These are phyloP conservation scores for Hippopotamyrus pictus DNA, from an alignment of 2,797 vertebrate species.

Conservation along the genomic window DNA sequence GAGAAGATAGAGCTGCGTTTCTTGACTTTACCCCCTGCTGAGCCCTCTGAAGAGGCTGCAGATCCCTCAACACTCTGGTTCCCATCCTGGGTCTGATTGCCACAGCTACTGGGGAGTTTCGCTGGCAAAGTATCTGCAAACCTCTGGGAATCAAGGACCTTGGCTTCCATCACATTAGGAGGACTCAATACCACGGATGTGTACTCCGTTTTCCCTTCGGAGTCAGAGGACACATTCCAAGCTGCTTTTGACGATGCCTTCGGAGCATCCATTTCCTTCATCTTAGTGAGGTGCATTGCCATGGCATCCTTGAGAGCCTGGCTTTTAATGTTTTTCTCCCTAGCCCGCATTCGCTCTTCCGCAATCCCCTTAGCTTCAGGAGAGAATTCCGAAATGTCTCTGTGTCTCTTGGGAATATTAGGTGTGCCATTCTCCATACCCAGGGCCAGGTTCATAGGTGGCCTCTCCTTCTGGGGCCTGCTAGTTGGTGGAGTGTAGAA, in stretches of 20 bases:
- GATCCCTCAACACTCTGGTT: conserved; percentile 71
- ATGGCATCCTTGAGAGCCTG: conserved; percentile 86
- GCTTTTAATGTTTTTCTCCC: conserved; percentile 90
- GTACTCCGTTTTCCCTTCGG: conserved; percentile 55
- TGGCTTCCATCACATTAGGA: conserved; percentile 56
- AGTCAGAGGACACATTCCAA: conserved; percentile 47
- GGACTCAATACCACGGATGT: conserved; percentile 42
- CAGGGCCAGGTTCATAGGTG: conserved; percentile 57
- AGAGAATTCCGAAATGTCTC: conserved; percentile 71
- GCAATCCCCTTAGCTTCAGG: conserved; percentile 87
- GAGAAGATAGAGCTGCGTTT: conserved; percentile 92
- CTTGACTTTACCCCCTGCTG: conserved; percentile 78
- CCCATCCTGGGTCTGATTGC: conserved; percentile 76
- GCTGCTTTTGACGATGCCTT: conserved; percentile 56
- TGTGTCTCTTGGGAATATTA: conserved; percentile 55
- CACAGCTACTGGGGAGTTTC: conserved; percentile 62
- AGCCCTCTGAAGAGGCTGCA: conserved; percentile 80
- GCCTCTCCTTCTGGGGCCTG: conserved; percentile 53
- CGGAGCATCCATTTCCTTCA: conserved; percentile 77
- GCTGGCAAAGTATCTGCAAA: conserved; percentile 59
- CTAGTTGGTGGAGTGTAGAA: conserved; percentile 80
- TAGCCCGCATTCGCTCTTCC: conserved; percentile 83
- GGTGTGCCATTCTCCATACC: conserved; percentile 77
- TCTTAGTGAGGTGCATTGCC: conserved; percentile 82
- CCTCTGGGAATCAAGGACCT: conserved; percentile 62